Evolutionary conservation across 2,888 invertebrate genomes (phyloP), one percentile per base, ranked within the genome.

Genomic region (Acronicta alni): DNA sequence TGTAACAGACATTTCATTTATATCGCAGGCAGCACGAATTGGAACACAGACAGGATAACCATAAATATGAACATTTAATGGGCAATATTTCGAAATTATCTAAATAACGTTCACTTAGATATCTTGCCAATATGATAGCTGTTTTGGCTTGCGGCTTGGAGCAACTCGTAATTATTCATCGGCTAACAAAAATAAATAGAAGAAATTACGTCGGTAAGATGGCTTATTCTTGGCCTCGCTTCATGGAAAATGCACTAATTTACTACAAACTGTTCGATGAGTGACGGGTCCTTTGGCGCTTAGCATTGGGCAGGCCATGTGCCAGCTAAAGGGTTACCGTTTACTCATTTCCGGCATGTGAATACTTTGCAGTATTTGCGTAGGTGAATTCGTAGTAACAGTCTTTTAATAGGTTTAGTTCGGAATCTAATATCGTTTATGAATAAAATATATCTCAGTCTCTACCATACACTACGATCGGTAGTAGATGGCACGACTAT

Each of bases 251-350:
- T 77, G 74, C 67, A 73, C 42, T 57, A 45, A 53, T 58, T 60
- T 59, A 57, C 17, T 18, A 41, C 46, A 37, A 38, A 58, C 16
- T 70, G 14, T 30, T 26, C 15, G 75, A 49, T 61, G 75, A 77
- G 42, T 52, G 66, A 76, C 58, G 59, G 68, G 57, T 62, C 59
- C 59, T 72, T 76, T 76, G 75, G 78, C 75, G 57, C 58, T 64
- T 57, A 67, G 35, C 35, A 32, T 23, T 63, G 23, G 44, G 55
- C 35, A 69, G 64, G 65, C 47, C 26, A 46, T 15, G 23, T 71
- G 75, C 46, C 57, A 57, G 52, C 39, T 41, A 37, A 41, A 55
- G 54, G 66, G 38, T 41, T 44, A 64, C 14, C 44, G 38, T 38
- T 55, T 60, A 54, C 45, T 53, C 62, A 57, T 55, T 72, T 75